These are phyloP conservation scores for Melopsittacus undulatus DNA, from an alignment of 2,797 vertebrate species.

Conservation along the genomic window DNA sequence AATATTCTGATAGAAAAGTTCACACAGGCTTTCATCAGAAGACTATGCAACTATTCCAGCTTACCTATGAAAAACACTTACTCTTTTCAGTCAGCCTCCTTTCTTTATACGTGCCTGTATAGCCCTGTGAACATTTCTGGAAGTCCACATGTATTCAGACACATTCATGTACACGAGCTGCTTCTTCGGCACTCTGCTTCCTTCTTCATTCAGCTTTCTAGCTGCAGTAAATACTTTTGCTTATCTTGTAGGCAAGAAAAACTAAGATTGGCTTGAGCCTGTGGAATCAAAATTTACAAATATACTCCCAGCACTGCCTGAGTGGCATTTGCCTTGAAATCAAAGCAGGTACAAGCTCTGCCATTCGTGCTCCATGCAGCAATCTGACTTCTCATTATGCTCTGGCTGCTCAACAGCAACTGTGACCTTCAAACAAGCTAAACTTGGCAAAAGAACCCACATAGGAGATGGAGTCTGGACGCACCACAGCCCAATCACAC, in stretches of 20 bases:
- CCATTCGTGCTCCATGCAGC: not conserved
- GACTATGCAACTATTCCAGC: not conserved
- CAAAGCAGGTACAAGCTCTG: not conserved
- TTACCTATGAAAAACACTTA: not conserved
- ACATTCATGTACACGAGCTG: not conserved
- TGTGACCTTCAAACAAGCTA: not conserved
- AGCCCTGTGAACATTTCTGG: not conserved
- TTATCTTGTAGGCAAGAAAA: not conserved
- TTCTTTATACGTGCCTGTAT: accelerated
- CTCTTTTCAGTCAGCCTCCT: not conserved
- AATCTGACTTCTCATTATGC: not conserved
- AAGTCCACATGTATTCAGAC: accelerated
- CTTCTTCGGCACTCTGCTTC: not conserved
- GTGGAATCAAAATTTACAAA: not conserved
- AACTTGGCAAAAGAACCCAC: not conserved
- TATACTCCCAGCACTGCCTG: not conserved
- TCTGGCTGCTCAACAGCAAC: not conserved
- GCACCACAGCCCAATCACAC: not conserved
- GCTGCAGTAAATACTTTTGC: not conserved
- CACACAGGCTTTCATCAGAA: not conserved
- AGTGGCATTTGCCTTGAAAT: not conserved
- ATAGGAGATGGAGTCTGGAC: not conserved
- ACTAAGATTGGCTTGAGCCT: not conserved
- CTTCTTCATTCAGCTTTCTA: not conserved
- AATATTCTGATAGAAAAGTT: not conserved